Evolutionary conservation across 64 coral and sea anemone genomes (phyloP), one percentile per base, ranked within the genome.

Genomic region (Pachyseris speciosa): DNA sequence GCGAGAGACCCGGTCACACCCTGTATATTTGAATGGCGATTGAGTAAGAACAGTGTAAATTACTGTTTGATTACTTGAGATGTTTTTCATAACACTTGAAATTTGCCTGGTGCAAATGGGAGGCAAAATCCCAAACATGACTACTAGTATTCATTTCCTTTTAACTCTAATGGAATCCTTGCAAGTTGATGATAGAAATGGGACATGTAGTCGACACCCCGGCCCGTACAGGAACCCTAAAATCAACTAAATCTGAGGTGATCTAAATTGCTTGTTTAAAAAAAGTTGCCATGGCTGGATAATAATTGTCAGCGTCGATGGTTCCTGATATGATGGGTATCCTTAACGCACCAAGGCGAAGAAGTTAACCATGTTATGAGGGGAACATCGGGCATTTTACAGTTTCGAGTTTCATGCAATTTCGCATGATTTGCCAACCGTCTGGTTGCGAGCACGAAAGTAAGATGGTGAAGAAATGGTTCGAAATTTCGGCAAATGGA

Each of bases 361-460:
- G 75, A 79, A 19, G 4, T 79, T 55, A 36, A 55, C 29, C 15
- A n/a, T 49, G 44, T 50, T 30, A 50, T 41, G 5, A 75, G 41
- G 41, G 9, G 27, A 49, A 57, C 63, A 61, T 25, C 22, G 34
- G 0, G 49, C 48, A 81, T 63, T 8, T 34, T 34, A 25, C 30
- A 63, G 77, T 81, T 37, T 81, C 77, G 53, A 81, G 53, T 63
- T 81, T 81, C 77, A 5, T 16, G 4, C 51, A 61, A 61, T 61
- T 53, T 26, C 11, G 58, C 58, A 61, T 24, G 5, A 61, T 61
- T 61, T 61, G 3, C 36, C 33, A 16, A 43, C 9, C 75, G 75
- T 81, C 77, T 81, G 77, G 51, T n/a, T 4, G 77, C 28, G 34
- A 40, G 30, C 77, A 81, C 52, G 53, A 63, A 81, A 81, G 28